Conservation (phyloP, 2,888 invertebrate species). For the Seira musarum region DNA sequence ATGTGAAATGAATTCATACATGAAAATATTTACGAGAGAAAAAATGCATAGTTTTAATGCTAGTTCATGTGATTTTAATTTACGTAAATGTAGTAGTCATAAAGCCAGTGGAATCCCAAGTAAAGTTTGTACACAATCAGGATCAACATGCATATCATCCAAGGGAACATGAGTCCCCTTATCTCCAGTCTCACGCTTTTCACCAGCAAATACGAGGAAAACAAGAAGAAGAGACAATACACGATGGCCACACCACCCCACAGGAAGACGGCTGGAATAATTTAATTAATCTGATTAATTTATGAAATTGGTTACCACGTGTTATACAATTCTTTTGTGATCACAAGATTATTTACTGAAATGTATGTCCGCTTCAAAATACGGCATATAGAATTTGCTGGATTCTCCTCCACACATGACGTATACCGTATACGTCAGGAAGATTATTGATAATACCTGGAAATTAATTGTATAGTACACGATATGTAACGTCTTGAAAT, state of each 20-base stretch:
- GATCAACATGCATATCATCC: constrained; percentile 81
- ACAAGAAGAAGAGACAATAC: constrained; percentile 73
- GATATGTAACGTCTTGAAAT: too few relatives aligned
- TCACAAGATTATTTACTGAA: constrained; percentile 76
- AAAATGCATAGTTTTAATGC: constrained; percentile 5
- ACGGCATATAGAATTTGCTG: constrained; percentile 88
- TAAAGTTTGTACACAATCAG: constrained; percentile 83
- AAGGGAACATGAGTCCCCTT: constrained; percentile 87
- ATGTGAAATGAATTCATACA: constrained; percentile 65
- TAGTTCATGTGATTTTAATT: constrained; percentile 73
- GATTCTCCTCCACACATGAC: constrained; percentile 91
- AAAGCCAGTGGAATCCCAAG: constrained; percentile 89
- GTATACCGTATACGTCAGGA: constrained; percentile 83
- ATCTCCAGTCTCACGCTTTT: constrained; percentile 80
- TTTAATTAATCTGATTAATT: constrained; percentile 6
- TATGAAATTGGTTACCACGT: not conserved
- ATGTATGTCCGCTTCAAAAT: constrained; percentile 89
- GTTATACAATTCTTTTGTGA: not conserved
- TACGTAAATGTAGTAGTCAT: constrained; percentile 93
- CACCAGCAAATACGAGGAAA: constrained; percentile 77
- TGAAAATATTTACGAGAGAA: constrained; percentile 3
- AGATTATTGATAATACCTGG: constrained; percentile 80
- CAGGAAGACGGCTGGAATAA: constrained; percentile 81
- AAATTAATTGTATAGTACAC: too few relatives aligned
- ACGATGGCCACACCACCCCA: constrained; percentile 80